Evolutionary conservation across 2,888 invertebrate species (phyloP), one percentile per base, ranked within the genome.

Genomic region (Hemithea aestivaria): DNA sequence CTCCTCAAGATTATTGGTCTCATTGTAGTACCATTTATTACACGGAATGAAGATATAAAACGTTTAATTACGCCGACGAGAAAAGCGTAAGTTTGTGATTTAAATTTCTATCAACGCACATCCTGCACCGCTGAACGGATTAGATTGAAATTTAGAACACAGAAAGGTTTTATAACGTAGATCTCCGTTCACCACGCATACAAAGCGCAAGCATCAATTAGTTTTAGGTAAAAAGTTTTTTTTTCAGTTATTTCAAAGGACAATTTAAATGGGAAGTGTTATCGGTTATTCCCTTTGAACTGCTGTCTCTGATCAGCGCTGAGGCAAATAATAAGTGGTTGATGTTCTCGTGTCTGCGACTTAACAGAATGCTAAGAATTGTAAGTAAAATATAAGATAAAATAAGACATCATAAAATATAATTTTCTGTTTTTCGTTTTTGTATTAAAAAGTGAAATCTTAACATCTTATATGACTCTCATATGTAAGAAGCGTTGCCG

Each of bases 191-290:
- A n/a, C n/a, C n/a, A n/a, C n/a, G n/a, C n/a, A n/a, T n/a, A n/a
- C n/a, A n/a, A n/a, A n/a, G n/a, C n/a, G n/a, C n/a, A n/a, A n/a
- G n/a, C n/a, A n/a, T n/a, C n/a, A n/a, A n/a, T n/a, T n/a, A n/a
- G n/a, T n/a, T n/a, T n/a, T n/a, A n/a, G n/a, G n/a, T n/a, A n/a
- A n/a, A n/a, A n/a, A n/a, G n/a, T n/a, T n/a, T 24, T 26, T 11
- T 10, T 57, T 51, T 6, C 46, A 82, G 82, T 23, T 80, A 79
- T 48, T 67, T 73, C 35, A 57, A 58, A 30, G 35, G 43, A 0
- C 76, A 76, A 26, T 77, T 80, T 42, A 68, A 60, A 30, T 71
- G 65, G 26, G 82, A 82, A 34, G 10, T 79, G 6, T 7, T 71
- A 1, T 81, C 82, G 0, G 61, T 66, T 28, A 5, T 81, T 2